Conservation (phyloP, 2,113 vertebrate species). For the Xenus cinereus region DNA sequence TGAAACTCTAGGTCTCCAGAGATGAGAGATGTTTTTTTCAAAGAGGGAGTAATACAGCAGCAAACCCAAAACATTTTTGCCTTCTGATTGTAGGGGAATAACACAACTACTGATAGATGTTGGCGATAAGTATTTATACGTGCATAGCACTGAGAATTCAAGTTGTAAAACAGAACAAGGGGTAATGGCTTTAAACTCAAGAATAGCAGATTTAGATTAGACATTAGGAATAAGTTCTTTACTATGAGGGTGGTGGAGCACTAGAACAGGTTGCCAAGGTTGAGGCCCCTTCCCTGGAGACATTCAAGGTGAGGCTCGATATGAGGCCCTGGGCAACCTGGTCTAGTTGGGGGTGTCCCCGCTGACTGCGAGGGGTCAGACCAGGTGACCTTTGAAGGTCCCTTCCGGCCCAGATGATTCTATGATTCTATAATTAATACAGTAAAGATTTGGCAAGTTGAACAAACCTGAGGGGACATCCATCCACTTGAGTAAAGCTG, state of each 20-base stretch:
- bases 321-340: too few relatives aligned
- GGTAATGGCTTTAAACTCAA: too few relatives aligned
- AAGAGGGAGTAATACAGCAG: not conserved
- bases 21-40: not conserved
- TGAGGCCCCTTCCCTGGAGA: too few relatives aligned
- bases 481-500: not conserved
- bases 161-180: not conserved
- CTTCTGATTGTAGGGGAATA: not conserved
- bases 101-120: not conserved
- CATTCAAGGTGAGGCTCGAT: too few relatives aligned
- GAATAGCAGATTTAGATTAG: too few relatives aligned
- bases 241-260: too few relatives aligned
- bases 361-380: too few relatives aligned
- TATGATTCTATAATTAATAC: not conserved
- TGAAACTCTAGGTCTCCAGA: constrained; percentile 7
- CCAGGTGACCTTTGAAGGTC: too few relatives aligned
- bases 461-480: not conserved
- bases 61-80: not conserved
- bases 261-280: too few relatives aligned
- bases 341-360: too few relatives aligned
- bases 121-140: not conserved
- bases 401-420: too few relatives aligned
- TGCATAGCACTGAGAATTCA: not conserved
- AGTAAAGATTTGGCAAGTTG: not conserved
- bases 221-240: too few relatives aligned